Conservation (phyloP, 92 coral and sea anemone species). For the Porites rus region DNA sequence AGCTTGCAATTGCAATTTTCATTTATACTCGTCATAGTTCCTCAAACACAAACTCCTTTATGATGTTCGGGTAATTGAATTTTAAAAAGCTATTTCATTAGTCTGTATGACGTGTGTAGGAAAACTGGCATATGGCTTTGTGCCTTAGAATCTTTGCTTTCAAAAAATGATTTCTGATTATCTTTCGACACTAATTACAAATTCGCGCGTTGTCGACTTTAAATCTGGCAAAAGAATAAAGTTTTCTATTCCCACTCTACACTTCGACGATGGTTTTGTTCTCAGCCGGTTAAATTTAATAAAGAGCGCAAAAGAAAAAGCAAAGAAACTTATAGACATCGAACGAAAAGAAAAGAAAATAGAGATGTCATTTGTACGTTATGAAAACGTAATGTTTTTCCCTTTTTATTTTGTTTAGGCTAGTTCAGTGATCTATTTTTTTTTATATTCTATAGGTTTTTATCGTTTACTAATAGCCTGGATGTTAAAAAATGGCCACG, state of each 20-base stretch:
- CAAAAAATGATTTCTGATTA: background rate
- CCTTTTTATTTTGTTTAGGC: too few species aligned
- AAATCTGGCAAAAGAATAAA: constrained; percentile 1
- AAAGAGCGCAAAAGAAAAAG: background rate
- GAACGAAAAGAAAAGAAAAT: too few species aligned
- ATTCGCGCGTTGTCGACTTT: background rate
- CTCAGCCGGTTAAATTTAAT: background rate
- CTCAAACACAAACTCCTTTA: constrained; percentile 29
- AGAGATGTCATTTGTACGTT: too few species aligned
- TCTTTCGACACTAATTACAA: background rate
- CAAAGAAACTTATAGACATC: too few species aligned
- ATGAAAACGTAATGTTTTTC: too few species aligned
- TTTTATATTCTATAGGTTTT: too few species aligned
- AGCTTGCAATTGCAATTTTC: background rate
- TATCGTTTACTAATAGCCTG: too few species aligned
- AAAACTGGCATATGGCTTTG: constrained; percentile 38
- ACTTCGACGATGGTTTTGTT: background rate
- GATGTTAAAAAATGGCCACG: background rate
- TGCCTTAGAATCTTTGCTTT: background rate
- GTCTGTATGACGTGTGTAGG: constrained; percentile 3
- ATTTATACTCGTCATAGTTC: background rate
- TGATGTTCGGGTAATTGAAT: constrained; percentile 30
- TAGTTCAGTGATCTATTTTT: too few species aligned
- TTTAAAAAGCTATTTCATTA: constrained; percentile 47
- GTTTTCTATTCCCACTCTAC: background rate